phyloP scores from a whole-genome alignment of 2,797 vertebrate genomes.

The Moxostoma hubbsi region DNA sequence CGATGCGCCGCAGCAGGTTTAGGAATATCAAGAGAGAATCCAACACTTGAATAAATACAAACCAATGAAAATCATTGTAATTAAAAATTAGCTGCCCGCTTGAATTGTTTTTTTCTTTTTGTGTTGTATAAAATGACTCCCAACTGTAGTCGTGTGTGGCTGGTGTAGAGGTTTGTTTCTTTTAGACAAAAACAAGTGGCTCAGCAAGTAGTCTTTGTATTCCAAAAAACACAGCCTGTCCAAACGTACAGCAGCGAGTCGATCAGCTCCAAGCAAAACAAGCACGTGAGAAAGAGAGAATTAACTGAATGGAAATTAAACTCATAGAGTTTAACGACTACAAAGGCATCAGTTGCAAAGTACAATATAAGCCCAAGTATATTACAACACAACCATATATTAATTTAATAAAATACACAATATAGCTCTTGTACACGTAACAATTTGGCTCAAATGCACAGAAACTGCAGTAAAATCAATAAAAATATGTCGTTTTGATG shows the following conservation, averaged over 20 bases:
- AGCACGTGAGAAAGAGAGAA: constrained; percentile 68
- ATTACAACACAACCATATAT: constrained; percentile 99
- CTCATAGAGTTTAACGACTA: constrained; percentile 99
- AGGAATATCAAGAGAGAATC: constrained; percentile 56
- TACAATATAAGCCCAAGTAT: constrained; percentile 99
- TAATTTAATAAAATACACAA: constrained; percentile 99
- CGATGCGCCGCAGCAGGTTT: constrained; percentile 75
- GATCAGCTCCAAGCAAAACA: constrained; percentile 75
- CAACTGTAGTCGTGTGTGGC: constrained; percentile 66
- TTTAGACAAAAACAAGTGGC: constrained; percentile 75
- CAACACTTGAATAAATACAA: constrained; percentile 38
- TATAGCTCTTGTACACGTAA: constrained; percentile 99
- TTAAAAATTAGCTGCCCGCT: constrained; percentile 79
- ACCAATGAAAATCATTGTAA: constrained; percentile 69
- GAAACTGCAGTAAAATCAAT: constrained; percentile 95
- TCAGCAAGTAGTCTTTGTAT: constrained; percentile 75
- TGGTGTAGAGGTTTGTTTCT: constrained; percentile 64
- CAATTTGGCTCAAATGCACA: constrained; percentile 99
- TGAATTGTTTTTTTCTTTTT: constrained; percentile 64
- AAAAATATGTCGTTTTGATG: constrained; percentile 99
- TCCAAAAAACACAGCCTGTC: constrained; percentile 86
- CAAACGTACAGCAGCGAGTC: constrained; percentile 87
- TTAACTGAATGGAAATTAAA: constrained; percentile 84
- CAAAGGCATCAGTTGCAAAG: constrained; percentile 99
- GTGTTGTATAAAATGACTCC: constrained; percentile 53